A percentile compares a stretch with the other conserved stretches of the same genome.
Evolutionary conservation across 1,140 invertebrate genomes (phyloP).

Genomic region (Drosophila ambigua): DNA sequence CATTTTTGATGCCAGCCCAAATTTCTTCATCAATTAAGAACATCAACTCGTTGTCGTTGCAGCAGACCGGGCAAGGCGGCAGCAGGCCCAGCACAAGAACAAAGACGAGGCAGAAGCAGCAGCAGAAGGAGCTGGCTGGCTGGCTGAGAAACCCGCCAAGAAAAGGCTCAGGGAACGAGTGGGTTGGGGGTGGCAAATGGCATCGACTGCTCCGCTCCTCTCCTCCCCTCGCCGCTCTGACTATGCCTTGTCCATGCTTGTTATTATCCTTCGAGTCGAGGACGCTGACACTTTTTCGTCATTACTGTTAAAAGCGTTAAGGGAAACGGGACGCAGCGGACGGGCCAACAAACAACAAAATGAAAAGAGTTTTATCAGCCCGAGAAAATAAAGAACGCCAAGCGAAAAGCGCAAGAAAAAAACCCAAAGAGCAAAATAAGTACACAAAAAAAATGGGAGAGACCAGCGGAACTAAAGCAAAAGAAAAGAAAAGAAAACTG

Average conservation of each 20-base stretch:
- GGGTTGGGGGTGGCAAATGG: conserved; percentile 22
- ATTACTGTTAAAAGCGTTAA: conserved; percentile 83
- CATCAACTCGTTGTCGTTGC: conserved; percentile 72
- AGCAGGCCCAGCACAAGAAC: conserved; percentile 25
- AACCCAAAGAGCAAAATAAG: conserved; percentile 2
- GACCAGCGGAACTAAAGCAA: conserved; percentile 12
- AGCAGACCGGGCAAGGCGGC: conserved; percentile 13
- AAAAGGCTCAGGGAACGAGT: background rate
- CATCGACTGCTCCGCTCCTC: conserved; percentile 10
- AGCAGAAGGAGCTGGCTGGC: too few relatives aligned
- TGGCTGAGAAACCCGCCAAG: conserved; percentile 23
- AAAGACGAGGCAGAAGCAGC: conserved; percentile 21
- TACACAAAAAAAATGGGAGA: conserved; percentile 11
- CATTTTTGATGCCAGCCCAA: conserved; percentile 68
- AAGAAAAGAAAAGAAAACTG: conserved; percentile 43
- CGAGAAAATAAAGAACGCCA: conserved; percentile 30
- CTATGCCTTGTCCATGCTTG: conserved; percentile 77
- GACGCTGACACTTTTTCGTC: conserved; percentile 83
- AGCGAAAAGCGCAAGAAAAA: background rate
- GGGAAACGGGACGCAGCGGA: conserved; percentile 40
- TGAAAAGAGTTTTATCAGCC: conserved; percentile 79
- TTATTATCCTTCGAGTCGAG: conserved; percentile 80
- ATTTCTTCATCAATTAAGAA: conserved; percentile 82
- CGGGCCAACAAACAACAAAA: conserved; percentile 61
- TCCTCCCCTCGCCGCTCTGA: background rate